Evolutionary conservation across 1,140 invertebrate genomes (phyloP), one percentile per base, ranked within the genome.

Genomic region (Penaeus vannamei): DNA sequence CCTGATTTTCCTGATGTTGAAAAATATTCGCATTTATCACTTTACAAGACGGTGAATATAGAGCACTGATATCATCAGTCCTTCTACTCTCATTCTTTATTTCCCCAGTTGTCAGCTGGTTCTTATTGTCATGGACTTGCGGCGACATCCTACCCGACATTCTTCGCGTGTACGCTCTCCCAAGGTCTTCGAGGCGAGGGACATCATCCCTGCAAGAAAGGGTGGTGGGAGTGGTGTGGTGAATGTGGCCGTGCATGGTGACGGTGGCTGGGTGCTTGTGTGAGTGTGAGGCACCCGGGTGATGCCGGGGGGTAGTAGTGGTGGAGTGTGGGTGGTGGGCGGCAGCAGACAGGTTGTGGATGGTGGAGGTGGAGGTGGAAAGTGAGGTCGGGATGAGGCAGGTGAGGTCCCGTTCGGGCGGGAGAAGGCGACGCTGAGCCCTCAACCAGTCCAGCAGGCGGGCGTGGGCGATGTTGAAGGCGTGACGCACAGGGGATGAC

Each of bases 401-500:
- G 83, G 90, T 87, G 86, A 85, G 84, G 85, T 89, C 87, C 81
- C 86, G 84, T 83, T 72, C 83, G 42, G 90, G 90, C 59, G 90
- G 89, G 26, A 91, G 88, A n/a, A 91, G 89, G 29, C 90, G 90
- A 32, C 90, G 90, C 81, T 91, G 89, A 23, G 91, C 86, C 84
- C 86, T 87, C 79, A 91, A 83, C 90, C 90, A 91, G 60, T 88
- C 89, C 32, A 91, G 76, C 64, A 91, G 82, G 82, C 90, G 90
- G 69, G 89, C 84, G 86, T 90, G 89, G 72, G 91, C 90, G 64
- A 91, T 89, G 80, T 86, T 86, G 83, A 88, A 90, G 80, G 90
- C 90, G 77, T 88, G 89, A 64, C 85, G 82, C 77, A 69, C 85
- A 61, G 87, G 84, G 42, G 89, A 90, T 42, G 85, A 84, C 76